Conservation (phyloP, 2,888 invertebrate species). For the Lasioglossum oenotherae region DNA sequence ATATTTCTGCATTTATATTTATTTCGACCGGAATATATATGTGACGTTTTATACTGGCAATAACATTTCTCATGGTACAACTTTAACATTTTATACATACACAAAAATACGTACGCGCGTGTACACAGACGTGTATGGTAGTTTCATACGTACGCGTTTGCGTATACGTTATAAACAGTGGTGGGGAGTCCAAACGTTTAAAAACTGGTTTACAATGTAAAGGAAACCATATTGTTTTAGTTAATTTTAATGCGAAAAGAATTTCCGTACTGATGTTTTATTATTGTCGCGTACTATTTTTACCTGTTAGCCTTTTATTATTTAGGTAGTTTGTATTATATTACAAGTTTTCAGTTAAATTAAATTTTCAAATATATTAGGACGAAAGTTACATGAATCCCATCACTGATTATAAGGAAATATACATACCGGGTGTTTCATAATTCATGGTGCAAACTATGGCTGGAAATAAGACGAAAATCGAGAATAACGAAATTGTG, state of each 20-base stretch:
- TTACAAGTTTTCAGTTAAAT: background rate
- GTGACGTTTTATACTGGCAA: constrained; percentile 56
- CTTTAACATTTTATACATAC: constrained; percentile 47
- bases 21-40: constrained; percentile 61
- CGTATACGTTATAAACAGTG: constrained; percentile 3
- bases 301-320: background rate
- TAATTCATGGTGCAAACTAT: too few species aligned
- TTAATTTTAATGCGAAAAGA: background rate
- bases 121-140: background rate
- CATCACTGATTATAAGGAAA: constrained; percentile 26
- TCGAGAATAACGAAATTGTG: too few species aligned
- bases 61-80: constrained; percentile 43
- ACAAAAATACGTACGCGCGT: background rate
- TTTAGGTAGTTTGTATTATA: background rate
- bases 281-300: background rate
- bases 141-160: background rate
- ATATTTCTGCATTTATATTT: constrained; percentile 66
- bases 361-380: background rate
- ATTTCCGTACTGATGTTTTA: background rate
- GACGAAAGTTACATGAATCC: background rate
- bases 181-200: background rate
- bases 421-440: constrained; percentile 19
- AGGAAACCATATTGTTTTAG: background rate
- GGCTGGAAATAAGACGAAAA: too few species aligned
- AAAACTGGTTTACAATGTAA: background rate